Conservation (phyloP, 2,113 vertebrate genomes). For the Centropristis striata region DNA sequence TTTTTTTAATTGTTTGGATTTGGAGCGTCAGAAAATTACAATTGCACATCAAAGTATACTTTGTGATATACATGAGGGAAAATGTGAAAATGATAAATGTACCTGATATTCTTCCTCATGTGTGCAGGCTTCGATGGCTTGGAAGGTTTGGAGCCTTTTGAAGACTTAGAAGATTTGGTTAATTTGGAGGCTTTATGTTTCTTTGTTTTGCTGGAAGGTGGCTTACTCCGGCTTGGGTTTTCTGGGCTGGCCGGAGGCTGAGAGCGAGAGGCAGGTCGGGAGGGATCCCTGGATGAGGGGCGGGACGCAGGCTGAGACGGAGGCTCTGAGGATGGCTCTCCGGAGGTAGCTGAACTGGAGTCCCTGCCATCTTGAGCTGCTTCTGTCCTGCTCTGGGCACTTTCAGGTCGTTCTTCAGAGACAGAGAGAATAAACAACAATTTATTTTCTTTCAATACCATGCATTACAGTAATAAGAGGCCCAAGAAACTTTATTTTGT, state of each 20-base stretch:
- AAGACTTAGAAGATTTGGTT: slow-evolving; percentile 76
- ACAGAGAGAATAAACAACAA: slow-evolving; percentile 29
- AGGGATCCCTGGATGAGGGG: slow-evolving; percentile 86
- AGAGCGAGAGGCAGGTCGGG: slow-evolving; percentile 86
- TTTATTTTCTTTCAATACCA: background rate
- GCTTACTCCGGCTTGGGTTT: slow-evolving; percentile 87
- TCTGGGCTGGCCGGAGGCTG: slow-evolving; percentile 87
- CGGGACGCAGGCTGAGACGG: slow-evolving; percentile 77
- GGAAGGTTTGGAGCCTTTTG: slow-evolving; percentile 82
- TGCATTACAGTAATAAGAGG: background rate
- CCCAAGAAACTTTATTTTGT: background rate
- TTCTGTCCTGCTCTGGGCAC: slow-evolving; percentile 87
- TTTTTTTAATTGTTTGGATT: no score
- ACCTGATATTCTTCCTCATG: slow-evolving; percentile 99
- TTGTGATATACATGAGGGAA: background rate
- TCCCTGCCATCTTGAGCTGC: slow-evolving; percentile 80
- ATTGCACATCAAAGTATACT: background rate
- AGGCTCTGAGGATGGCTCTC: slow-evolving; percentile 86
- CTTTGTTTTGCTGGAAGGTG: slow-evolving; percentile 88
- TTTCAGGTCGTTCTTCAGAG: slow-evolving; percentile 87
- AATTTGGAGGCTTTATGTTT: slow-evolving; percentile 86
- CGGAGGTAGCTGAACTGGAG: slow-evolving; percentile 90
- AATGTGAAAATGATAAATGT: background rate
- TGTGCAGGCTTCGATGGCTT: slow-evolving; percentile 93
- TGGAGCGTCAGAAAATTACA: no score